phyloP scores from a whole-genome alignment of 2,113 vertebrate species.

The Perccottus glenii region DNA sequence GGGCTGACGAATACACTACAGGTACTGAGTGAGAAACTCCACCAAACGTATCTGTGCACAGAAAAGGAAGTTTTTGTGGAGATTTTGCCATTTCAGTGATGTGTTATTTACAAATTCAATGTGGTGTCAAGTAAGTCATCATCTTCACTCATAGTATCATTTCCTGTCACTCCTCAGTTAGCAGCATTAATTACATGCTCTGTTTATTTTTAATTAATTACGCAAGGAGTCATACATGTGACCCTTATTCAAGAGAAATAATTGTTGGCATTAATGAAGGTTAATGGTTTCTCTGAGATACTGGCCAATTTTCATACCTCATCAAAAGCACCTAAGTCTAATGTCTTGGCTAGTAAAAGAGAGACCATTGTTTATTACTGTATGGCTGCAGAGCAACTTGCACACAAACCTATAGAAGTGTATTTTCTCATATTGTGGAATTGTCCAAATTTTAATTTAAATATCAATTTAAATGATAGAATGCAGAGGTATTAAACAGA shows the following conservation, averaged over 20 bases:
- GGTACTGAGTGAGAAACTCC: constrained; percentile 71
- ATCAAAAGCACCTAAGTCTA: constrained; percentile 53
- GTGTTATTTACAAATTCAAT: constrained; percentile 56
- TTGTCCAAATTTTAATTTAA: constrained; percentile 32
- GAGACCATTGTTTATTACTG: constrained; percentile 58
- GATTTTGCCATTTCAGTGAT: constrained; percentile 65
- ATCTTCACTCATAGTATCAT: constrained; percentile 35
- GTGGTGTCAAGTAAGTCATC: constrained; percentile 40
- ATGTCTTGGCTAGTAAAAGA: constrained; percentile 44
- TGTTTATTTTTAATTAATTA: constrained; percentile 12
- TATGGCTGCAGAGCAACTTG: constrained; percentile 71
- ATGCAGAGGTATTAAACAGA: constrained; percentile 15
- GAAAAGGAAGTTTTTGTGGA: constrained; percentile 57
- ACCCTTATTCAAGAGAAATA: constrained; percentile 6
- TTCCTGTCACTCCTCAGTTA: constrained; percentile 17
- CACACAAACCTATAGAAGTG: constrained; percentile 78
- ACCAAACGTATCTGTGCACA: constrained; percentile 54
- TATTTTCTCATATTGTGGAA: constrained; percentile 59
- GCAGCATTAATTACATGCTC: constrained; percentile 17
- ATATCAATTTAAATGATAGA: constrained; percentile 4
- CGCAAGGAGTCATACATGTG: constrained; percentile 19
- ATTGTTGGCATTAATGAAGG: constrained; percentile 39
- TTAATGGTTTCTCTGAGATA: constrained; percentile 40
- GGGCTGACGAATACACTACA: constrained; percentile 63
- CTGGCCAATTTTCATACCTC: constrained; percentile 65